These are phyloP conservation scores for Prostheceraeus crozeri DNA, from an alignment of 2,888 invertebrate genomes.

Conservation along the genomic window DNA sequence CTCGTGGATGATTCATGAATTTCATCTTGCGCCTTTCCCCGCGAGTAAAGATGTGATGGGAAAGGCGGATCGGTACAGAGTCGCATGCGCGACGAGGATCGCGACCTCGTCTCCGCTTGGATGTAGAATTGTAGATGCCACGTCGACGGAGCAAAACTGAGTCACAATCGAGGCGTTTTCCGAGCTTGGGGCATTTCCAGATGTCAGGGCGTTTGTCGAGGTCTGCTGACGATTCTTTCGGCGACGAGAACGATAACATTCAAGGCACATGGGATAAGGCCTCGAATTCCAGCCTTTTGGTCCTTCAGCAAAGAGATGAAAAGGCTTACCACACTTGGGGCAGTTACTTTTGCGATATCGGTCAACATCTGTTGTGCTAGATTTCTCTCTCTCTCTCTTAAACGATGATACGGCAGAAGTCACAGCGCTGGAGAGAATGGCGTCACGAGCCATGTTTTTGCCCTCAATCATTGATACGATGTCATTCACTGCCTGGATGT, in stretches of 20 bases:
- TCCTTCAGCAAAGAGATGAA: background rate
- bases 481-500: slow-evolving; percentile 18
- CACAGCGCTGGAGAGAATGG: slow-evolving; percentile 3
- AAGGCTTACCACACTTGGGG: background rate
- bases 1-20: too few relatives aligned
- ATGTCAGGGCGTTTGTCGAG: too few relatives aligned
- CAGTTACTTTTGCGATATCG: background rate
- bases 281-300: slow-evolving; percentile 4
- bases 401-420: background rate
- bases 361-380: background rate
- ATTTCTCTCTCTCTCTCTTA: background rate
- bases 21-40: too few relatives aligned
- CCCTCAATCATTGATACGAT: slow-evolving; percentile 16
- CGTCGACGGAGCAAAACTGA: too few relatives aligned
- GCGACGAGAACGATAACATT: slow-evolving; percentile 4
- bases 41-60: too few relatives aligned
- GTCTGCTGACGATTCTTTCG: too few relatives aligned
- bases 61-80: too few relatives aligned
- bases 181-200: too few relatives aligned
- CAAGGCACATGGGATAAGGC: background rate
- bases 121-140: too few relatives aligned
- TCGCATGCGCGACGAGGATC: too few relatives aligned
- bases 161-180: too few relatives aligned
- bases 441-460: slow-evolving; percentile 26
- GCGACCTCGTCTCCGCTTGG: too few relatives aligned